phyloP scores from a whole-genome alignment of 2,113 vertebrate species.

The Bujurquina vittata region DNA sequence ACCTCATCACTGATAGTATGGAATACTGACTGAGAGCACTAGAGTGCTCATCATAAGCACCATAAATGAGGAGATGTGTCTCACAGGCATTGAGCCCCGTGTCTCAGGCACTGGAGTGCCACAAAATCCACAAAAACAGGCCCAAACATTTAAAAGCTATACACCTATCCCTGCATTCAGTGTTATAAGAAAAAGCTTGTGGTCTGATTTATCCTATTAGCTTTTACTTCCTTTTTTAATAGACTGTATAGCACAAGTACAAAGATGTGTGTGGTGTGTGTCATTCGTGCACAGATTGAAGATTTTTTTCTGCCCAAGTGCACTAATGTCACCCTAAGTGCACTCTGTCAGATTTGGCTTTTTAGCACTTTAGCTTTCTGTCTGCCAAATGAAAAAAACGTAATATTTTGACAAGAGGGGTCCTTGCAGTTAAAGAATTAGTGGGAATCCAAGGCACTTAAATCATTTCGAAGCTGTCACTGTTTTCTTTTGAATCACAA shows the following conservation, averaged over 20 bases:
- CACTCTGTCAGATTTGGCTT: background rate
- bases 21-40: constrained; percentile 55
- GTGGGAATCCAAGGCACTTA: background rate
- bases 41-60: constrained; percentile 46
- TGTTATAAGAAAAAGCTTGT: background rate
- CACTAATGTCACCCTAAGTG: background rate
- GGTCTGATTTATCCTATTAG: background rate
- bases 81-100: constrained; percentile 45
- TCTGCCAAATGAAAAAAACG: background rate
- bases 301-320: background rate
- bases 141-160: background rate
- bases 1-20: constrained; percentile 62
- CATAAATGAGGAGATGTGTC: constrained; percentile 53
- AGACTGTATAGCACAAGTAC: background rate
- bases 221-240: background rate
- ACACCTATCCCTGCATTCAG: background rate
- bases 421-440: background rate
- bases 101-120: background rate
- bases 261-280: background rate
- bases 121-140: constrained; percentile 12
- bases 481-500: background rate
- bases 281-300: background rate
- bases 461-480: background rate
- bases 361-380: background rate
- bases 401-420: constrained; percentile 5